Evolutionary conservation across 2,888 invertebrate genomes (phyloP).

Genomic region (Piscicola geometra): DNA sequence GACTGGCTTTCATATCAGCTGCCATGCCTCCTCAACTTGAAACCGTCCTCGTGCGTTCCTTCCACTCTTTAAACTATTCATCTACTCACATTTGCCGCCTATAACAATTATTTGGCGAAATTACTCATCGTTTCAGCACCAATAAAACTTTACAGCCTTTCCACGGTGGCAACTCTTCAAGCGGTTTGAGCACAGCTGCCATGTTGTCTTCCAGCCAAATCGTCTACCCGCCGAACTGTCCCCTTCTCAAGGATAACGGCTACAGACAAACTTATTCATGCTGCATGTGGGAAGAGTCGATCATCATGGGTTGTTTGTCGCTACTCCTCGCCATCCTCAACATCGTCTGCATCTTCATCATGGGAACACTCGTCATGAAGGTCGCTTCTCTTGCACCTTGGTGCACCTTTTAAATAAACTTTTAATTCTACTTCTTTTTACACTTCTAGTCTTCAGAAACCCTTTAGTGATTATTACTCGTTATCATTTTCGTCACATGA

Average conservation of each 20-base stretch:
- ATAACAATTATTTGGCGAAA: too few species aligned
- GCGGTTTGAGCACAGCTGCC: too few species aligned
- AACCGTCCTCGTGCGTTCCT: background rate
- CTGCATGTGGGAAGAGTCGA: constrained; percentile 71
- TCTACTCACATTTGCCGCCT: too few species aligned
- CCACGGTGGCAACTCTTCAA: too few species aligned
- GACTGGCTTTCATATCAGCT: constrained; percentile 42
- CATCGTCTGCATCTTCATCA: constrained; percentile 75
- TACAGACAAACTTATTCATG: constrained; percentile 64
- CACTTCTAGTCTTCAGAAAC: too few species aligned
- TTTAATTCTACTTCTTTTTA: too few species aligned
- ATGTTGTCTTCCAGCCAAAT: too few species aligned
- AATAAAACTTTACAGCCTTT: background rate
- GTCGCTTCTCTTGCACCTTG: constrained; percentile 11
- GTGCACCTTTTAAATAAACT: background rate
- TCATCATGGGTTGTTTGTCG: constrained; percentile 73
- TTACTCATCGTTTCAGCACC: too few species aligned
- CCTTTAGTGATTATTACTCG: background rate
- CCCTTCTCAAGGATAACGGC: constrained; percentile 30
- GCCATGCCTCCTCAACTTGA: constrained; percentile 38
- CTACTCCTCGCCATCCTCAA: constrained; percentile 74
- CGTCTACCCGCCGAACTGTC: constrained; percentile 33
- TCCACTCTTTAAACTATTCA: too few species aligned
- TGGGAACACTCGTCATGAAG: constrained; percentile 69
- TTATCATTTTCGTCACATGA: background rate